Evolutionary conservation across 2,113 vertebrate species (phyloP).

Genomic region (Siphamia tubifer): DNA sequence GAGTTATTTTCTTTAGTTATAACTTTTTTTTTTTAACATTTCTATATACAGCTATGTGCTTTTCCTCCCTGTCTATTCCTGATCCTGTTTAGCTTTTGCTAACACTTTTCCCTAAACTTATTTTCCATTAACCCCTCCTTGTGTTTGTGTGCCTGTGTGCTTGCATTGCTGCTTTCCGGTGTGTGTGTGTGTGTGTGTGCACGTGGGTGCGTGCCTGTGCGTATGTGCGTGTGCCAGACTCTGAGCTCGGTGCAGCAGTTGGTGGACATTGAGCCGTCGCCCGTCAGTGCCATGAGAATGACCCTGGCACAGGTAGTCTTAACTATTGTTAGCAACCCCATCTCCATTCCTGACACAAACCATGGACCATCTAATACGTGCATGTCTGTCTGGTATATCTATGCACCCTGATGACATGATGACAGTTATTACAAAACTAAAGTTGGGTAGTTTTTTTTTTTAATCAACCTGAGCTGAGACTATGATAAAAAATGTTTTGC

Average conservation of each 20-base stretch:
- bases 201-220: background rate
- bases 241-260: constrained; percentile 94
- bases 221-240: constrained; percentile 83
- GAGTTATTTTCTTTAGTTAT: background rate
- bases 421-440: background rate
- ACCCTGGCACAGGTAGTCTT: constrained; percentile 95
- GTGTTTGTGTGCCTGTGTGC: constrained; percentile 48
- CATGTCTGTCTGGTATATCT: background rate
- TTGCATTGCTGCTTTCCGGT: constrained; percentile 40
- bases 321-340: constrained; percentile 49
- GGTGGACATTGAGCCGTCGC: constrained; percentile 98
- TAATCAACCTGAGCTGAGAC: background rate
- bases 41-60: constrained; percentile 15
- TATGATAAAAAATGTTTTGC: background rate
- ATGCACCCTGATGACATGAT: background rate
- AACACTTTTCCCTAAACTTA: constrained; percentile 45
- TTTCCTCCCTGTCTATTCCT: constrained; percentile 37
- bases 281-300: constrained; percentile 99
- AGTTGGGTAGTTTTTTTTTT: background rate
- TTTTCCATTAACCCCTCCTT: constrained; percentile 53
- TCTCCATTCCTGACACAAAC: constrained; percentile 23
- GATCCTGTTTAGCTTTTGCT: constrained; percentile 49
- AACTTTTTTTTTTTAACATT: constrained; percentile 5
- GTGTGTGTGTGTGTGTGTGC: constrained; percentile 17
- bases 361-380: constrained; percentile 26